Evolutionary conservation across 2,113 vertebrate genomes (phyloP).

Genomic region (Murina feae): DNA sequence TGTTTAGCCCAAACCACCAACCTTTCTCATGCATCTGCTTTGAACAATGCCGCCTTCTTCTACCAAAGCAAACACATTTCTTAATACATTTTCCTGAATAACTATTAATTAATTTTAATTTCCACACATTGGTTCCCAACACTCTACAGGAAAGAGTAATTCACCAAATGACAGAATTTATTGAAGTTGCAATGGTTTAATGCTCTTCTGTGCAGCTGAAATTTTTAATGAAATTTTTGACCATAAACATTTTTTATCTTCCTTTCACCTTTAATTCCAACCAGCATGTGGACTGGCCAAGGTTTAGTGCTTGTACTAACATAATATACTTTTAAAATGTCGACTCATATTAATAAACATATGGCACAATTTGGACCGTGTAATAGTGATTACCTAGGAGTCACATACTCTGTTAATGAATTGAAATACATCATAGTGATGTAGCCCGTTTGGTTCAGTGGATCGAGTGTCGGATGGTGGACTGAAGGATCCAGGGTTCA

Average conservation of each 20-base stretch:
- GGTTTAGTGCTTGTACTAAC: background rate
- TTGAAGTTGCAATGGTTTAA: background rate
- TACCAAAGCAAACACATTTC: slow-evolving; percentile 1
- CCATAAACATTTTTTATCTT: slow-evolving; percentile 20
- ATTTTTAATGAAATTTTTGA: slow-evolving; percentile 15
- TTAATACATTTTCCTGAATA: slow-evolving; percentile 39
- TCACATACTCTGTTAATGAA: background rate
- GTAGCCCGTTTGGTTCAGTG: no score
- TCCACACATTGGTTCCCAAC: background rate
- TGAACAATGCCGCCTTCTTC: slow-evolving; percentile 15
- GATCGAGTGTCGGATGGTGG: no score
- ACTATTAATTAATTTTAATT: slow-evolving; percentile 46
- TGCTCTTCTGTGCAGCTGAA: background rate
- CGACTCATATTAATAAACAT: slow-evolving; percentile 12
- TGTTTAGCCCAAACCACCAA: slow-evolving; percentile 11
- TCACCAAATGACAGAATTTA: slow-evolving; percentile 30
- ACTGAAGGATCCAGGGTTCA: no score
- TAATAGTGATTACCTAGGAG: background rate
- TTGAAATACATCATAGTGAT: background rate
- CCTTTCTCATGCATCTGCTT: no score
- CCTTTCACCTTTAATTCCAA: background rate
- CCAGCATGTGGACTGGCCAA: background rate
- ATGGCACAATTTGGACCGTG: background rate
- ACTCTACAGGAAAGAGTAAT: background rate
- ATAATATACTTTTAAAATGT: background rate